A percentile compares a stretch with the other conserved stretches of the same genome.
Conservation (phyloP, 1,140 invertebrate genomes). For the Drosophila bocqueti region DNA sequence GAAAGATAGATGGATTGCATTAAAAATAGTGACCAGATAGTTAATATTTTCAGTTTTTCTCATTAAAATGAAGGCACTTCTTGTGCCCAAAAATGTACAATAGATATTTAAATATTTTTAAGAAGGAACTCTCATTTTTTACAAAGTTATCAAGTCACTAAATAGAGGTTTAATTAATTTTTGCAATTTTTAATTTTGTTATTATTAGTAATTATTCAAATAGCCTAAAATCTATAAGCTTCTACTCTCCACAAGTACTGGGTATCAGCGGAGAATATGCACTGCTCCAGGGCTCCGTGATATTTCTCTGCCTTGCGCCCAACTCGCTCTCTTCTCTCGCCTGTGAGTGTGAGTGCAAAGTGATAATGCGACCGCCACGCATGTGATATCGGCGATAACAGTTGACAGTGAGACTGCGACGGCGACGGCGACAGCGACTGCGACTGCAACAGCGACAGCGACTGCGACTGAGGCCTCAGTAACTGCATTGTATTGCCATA, state of each 20-base stretch:
- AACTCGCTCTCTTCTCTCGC: constrained; percentile 16
- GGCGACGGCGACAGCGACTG: constrained; percentile 5
- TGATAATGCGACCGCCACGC: constrained; percentile 68
- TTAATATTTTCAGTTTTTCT: too few relatives aligned
- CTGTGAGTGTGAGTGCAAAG: constrained; percentile 9
- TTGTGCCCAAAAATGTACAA: too few relatives aligned
- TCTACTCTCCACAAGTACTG: neutral
- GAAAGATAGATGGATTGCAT: too few relatives aligned
- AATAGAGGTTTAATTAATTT: neutral
- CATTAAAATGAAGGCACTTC: too few relatives aligned
- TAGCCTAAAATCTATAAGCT: neutral
- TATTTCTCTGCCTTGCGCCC: constrained; percentile 14
- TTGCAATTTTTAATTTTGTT: neutral
- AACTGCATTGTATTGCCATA: constrained; percentile 36
- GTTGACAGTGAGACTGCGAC: constrained; percentile 54
- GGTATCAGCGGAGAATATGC: constrained; percentile 22
- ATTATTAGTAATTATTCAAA: neutral
- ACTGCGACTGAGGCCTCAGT: constrained; percentile 14
- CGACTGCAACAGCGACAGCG: constrained; percentile 11
- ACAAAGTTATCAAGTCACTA: too few relatives aligned
- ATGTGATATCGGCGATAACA: constrained; percentile 76
- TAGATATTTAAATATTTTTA: too few relatives aligned
- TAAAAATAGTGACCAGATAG: too few relatives aligned
- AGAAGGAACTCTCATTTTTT: too few relatives aligned
- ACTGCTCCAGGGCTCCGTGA: neutral